These are phyloP conservation scores for Corynorhinus townsendii DNA, from an alignment of 2,113 vertebrate genomes.

Conservation along the genomic window DNA sequence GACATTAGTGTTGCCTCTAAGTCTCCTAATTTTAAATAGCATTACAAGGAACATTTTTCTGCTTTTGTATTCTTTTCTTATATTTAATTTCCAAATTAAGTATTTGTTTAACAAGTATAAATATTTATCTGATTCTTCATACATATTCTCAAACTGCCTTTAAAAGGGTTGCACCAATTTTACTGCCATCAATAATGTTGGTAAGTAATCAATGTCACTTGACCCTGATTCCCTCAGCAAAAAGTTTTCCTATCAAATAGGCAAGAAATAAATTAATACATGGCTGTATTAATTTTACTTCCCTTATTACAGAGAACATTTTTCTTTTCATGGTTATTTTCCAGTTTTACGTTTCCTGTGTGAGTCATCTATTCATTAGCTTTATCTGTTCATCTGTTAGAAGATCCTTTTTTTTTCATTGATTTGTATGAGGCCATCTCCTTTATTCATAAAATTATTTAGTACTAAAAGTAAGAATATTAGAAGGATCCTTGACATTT, in stretches of 20 bases:
- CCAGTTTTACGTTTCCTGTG: neutral
- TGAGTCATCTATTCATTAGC: conserved; percentile 28
- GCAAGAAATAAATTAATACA: neutral
- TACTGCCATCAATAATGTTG: neutral
- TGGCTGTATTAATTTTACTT: neutral
- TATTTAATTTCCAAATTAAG: neutral
- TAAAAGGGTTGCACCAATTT: neutral
- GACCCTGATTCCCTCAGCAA: neutral
- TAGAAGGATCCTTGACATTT: conserved; percentile 18
- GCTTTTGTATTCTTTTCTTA: neutral
- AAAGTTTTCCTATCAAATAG: neutral
- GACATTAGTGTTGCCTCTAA: neutral
- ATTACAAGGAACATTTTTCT: neutral
- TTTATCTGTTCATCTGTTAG: conserved; percentile 21
- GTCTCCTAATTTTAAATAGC: neutral
- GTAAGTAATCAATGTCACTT: neutral
- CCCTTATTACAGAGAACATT: neutral
- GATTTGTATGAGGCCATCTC: neutral
- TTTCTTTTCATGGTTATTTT: neutral
- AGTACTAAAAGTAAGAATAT: neutral
- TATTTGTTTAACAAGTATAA: neutral
- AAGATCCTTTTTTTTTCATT: neutral
- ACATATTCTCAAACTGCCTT: neutral
- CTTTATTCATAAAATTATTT: conserved; percentile 21
- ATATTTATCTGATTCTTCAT: neutral